Base-by-base conservation (phyloP, 2,113 vertebrate genomes). In the Coreoperca whiteheadi region DNA sequence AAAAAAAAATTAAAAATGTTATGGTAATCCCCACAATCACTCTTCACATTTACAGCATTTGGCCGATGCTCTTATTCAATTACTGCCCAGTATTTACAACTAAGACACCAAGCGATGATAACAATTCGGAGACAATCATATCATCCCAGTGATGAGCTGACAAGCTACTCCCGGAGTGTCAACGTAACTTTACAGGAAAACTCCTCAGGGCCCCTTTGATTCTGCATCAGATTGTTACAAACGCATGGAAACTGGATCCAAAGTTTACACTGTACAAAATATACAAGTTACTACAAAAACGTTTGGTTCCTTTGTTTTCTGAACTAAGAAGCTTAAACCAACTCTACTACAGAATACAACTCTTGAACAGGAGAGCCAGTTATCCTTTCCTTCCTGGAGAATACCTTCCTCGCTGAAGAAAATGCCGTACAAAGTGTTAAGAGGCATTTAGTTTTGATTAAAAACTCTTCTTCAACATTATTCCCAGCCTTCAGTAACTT, bases 341-440 rank as follows among this genome's bases (percentile, higher is more conserved):
- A 60, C 15, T 82, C 15, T 0, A 48, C 25, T 25, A 56, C 18
- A 79, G 28, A 56, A 32, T 32, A 16, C 63, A 74, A 25, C 30
- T 69, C 43, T 77, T 66, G 7, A 68, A 72, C 54, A 76, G 56
- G 51, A 66, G 8, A 84, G 39, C 4, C 34, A 48, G 20, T 54
- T 60, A 56, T 28, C 43, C 56, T 83, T 80, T 63, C 43, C 41
- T 15, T 28, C 5, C n/a, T 41, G 1, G 51, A 59, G 60, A 9
- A 57, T 41, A 70, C 37, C 57, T 71, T 65, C 43, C 23, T 60
- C 2, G 10, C 28, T 39, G 25, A 23, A 67, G 14, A 30, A 64
- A 71, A 54, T 25, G 11, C 61, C 67, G 4, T 15, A 8, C 3
- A 53, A n/a, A 41, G 21, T 51, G 20, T 41, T 25, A 57, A 32